Base-by-base conservation (phyloP, 2,113 vertebrate genomes). In the Mobula hypostoma region DNA sequence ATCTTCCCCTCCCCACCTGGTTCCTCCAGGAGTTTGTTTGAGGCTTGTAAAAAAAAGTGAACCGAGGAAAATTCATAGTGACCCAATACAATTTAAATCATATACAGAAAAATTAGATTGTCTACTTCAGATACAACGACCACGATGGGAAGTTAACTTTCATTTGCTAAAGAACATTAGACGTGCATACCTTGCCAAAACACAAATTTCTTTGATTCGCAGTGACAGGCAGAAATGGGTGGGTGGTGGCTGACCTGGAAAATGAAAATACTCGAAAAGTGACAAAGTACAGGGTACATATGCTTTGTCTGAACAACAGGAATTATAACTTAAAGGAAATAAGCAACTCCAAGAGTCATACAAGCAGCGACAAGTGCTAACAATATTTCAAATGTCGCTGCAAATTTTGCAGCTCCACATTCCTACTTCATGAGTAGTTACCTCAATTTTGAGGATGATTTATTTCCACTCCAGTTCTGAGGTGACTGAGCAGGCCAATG, bases 181-280 rank as follows among this genome's bases (percentile, higher is more conserved):
- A 48, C 48, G 8, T 93, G 91, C 40, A 93, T 97, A 99, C 99
- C 99, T 98, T 99, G 99, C 98, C 98, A 99, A 97, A 99, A 99
- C 96, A 98, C 98, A 97, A 99, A 99, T 96, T 99, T 99, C 97
- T 99, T 99, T 68, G 99, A 99, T 96, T 99, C 99, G 97, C 99
- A 99, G 97, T 99, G 98, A 97, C 98, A 99, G 96, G 99, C 98
- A 70, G 99, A 99, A 97, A 99, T 96, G 94, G 99, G 99, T 95
- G 99, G 99, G 96, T 99, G 99, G 96, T 99, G 99, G 97, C 99
- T 99, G 97, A 99, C 99, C 99, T 99, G 95, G 15, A 95, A 96
- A 95, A 96, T 94, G 94, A 95, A 94, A 95, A 95, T 68, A 82
- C 7, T 29, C 79, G 48, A 82, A 94, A n/a, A 66, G 15, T 88